Evolutionary conservation across 2,888 invertebrate genomes (phyloP).

Genomic region (Cataglyphis livida): DNA sequence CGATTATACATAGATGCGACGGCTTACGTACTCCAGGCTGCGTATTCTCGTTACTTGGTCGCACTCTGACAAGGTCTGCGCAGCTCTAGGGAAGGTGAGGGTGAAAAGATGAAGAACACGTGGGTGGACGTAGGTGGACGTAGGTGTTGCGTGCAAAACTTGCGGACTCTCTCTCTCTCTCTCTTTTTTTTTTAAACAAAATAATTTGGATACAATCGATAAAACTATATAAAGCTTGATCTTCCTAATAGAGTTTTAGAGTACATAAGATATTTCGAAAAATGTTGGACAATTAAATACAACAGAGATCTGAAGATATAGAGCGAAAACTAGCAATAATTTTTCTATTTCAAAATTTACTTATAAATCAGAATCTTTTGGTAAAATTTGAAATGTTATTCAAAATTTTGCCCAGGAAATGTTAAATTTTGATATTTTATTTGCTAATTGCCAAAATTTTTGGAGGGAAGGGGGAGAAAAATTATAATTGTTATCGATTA

Average conservation of each 20-base stretch:
- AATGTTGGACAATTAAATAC: neutral
- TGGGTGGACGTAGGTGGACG: conserved; percentile 53
- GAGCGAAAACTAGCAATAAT: neutral
- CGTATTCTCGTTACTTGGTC: conserved; percentile 32
- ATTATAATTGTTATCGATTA: neutral
- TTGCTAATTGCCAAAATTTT: neutral
- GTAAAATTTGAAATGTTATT: neutral
- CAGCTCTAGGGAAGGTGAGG: conserved; percentile 5
- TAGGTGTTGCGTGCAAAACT: conserved; percentile 57
- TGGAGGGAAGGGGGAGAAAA: neutral
- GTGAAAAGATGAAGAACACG: conserved; percentile 39
- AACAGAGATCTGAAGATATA: neutral
- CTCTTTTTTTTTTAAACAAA: neutral
- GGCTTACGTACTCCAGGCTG: conserved; percentile 36
- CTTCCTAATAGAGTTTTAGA: neutral
- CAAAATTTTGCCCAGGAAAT: neutral
- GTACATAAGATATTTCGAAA: neutral
- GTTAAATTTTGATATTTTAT: neutral
- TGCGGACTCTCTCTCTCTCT: neutral
- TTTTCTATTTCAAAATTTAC: neutral
- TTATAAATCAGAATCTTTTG: neutral
- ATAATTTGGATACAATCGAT: neutral
- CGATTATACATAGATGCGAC: conserved; percentile 55
- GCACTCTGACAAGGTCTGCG: conserved; percentile 47
- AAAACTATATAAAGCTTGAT: neutral